Percentiles rank a stretch among this genome's conserved stretches.
phyloP scores from a whole-genome alignment of 2,797 vertebrate species.

The Chaenodraco wilsoni region DNA sequence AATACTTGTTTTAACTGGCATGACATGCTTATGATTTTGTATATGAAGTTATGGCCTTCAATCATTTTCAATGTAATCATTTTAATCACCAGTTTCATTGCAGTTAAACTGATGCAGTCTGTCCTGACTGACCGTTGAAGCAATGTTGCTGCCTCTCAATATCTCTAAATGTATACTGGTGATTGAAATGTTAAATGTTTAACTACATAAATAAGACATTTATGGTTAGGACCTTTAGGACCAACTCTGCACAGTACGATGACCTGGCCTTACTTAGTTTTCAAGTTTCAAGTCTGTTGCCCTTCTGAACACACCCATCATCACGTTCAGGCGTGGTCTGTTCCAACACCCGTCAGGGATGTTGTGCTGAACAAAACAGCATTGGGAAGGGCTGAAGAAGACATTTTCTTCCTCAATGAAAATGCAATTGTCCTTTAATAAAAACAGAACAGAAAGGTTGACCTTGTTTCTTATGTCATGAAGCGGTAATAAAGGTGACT shows the following conservation, averaged over 20 bases:
- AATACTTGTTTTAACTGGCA: neutral
- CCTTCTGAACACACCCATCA: neutral
- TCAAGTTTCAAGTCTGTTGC: neutral
- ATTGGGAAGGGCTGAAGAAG: neutral
- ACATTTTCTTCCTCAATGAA: neutral
- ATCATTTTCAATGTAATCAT: neutral
- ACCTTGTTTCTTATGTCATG: slow-evolving; percentile 36
- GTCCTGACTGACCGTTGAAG: neutral
- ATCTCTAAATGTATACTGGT: neutral
- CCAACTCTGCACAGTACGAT: neutral
- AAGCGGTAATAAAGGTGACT: slow-evolving; percentile 90
- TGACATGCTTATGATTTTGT: neutral
- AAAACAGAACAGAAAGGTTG: slow-evolving; percentile 4
- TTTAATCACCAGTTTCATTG: neutral
- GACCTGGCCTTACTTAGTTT: neutral
- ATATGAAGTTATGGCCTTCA: neutral
- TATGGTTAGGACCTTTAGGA: slow-evolving; percentile 7
- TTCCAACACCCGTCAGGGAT: neutral
- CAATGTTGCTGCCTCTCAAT: neutral
- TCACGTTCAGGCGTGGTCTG: neutral
- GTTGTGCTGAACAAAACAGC: neutral
- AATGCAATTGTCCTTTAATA: slow-evolving; percentile 2
- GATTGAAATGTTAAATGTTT: slow-evolving; percentile 5
- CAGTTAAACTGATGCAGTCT: neutral
- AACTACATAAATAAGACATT: slow-evolving; percentile 4